Base-by-base conservation (phyloP, 2,797 vertebrate genomes). In the Acanthis flammea region DNA sequence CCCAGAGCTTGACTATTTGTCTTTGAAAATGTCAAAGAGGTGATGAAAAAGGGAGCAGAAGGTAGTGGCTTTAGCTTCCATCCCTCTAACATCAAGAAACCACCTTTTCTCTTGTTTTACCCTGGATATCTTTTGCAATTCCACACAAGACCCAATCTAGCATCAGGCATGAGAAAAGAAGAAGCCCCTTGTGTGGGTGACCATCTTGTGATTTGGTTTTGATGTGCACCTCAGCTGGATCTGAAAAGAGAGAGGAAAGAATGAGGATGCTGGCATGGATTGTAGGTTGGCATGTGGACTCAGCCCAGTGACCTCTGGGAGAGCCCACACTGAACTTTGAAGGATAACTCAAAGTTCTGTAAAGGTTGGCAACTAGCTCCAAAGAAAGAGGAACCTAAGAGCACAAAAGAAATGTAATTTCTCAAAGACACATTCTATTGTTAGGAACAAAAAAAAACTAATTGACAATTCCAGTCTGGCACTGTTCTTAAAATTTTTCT, bases 311-410 rank as follows among this genome's bases (percentile, higher is more conserved):
- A 44, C 44, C 13, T 60, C 37, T 51, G 45, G 22, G 54, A 60
- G 37, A 42, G 16, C 19, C 33, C 44, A 41, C 30, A 21, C 21
- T 80, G 45, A 33, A 42, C 17, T 70, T 54, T 16, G 60, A 83
- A 68, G 35, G 28, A 23, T 70, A 65, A 48, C 21, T 62, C 10
- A 3, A 31, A 45, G 8, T 71, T 87, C 60, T 85, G 35, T 42
- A 81, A 60, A 63, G 33, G 41, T 55, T 60, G 25, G 28, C 23
- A 77, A 61, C 18, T 37, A 67, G 21, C 17, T 80, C 33, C 50
- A 71, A 81, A 82, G 50, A 89, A 94, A 91, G 84, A 72, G 62
- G 71, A 94, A 76, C 35, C 16, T 70, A 70, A 86, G 12, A 76
- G 12, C 21, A 83, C 39, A 68, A 78, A 80, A 73, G 17, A 61